Percentiles rank a stretch among this genome's conserved stretches.
These are phyloP conservation scores for Galeopsomyia nigrocyanea DNA, from an alignment of 2,888 invertebrate species.

Conservation along the genomic window DNA sequence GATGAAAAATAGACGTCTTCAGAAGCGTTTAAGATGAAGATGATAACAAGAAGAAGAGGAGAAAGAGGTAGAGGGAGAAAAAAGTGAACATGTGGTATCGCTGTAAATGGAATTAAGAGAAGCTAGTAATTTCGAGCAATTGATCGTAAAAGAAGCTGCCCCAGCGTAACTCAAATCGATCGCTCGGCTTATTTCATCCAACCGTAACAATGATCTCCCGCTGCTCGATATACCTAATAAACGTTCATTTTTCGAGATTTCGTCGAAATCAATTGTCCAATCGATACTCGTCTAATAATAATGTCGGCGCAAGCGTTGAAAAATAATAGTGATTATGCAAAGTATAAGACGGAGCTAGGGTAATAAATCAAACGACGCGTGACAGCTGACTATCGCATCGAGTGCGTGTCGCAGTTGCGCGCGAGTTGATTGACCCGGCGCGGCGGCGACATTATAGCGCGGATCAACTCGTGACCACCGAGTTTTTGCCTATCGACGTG, in stretches of 20 bases:
- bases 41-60: neutral
- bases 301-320: neutral
- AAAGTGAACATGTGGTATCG: neutral
- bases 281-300: no score
- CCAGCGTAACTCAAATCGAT: conserved; percentile 15
- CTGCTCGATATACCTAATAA: conserved; percentile 6
- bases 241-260: conserved; percentile 27
- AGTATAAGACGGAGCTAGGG: no score
- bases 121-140: conserved; percentile 39
- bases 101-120: conserved; percentile 33
- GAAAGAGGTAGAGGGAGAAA: neutral
- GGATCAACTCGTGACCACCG: conserved; percentile 37
- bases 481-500: conserved; percentile 38
- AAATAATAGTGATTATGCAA: no score
- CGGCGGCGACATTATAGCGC: no score
- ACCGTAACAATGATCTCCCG: conserved; percentile 1
- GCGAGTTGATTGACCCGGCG: conserved; percentile 45
- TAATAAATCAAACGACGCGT: no score
- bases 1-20: neutral
- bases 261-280: neutral
- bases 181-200: conserved; percentile 8
- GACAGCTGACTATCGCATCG: no score
- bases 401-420: no score
- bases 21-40: neutral
- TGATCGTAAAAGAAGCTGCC: conserved; percentile 2